Evolutionary conservation across 1,140 invertebrate genomes (phyloP), one percentile per base, ranked within the genome.

Genomic region (Linepithema humile): DNA sequence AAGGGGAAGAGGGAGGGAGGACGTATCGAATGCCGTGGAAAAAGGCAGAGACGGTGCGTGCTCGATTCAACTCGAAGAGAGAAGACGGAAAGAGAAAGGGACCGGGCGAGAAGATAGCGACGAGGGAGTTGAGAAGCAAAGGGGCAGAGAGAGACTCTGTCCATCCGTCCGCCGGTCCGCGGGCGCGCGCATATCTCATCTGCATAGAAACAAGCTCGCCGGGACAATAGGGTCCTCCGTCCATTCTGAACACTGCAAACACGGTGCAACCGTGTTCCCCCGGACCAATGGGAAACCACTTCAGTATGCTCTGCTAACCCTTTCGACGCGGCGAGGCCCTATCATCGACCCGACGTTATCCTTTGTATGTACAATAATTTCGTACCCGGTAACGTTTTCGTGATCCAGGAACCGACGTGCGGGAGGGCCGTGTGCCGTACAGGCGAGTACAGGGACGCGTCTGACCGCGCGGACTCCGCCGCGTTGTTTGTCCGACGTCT

Each of bases 191-290:
- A 89, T 91, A 91, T 90, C 93, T 93, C 93, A 93, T 93, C 93
- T 93, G 93, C 93, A 93, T 93, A 92, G 92, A 92, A 93, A 93
- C 92, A 93, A 93, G 93, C 93, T 93, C 89, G 87, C 82, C 86
- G 80, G 91, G 89, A 93, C 93, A 93, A 93, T 93, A 86, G 90
- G 90, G 88, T 88, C 91, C 92, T 92, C 91, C 91, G 91, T 92
- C 91, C 93, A 91, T 92, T 93, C 91, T 91, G 90, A 92, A 92
- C 89, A 91, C 91, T 91, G 91, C 92, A 93, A 92, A 93, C 93
- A 92, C 89, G 90, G 67, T 91, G 91, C 91, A 92, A 92, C 90
- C 92, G 88, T 92, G 92, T 90, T 91, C 80, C 89, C 84, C 80
- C 78, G 88, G 69, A 86, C 89, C 89, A 89, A 92, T 90, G 77